Evolutionary conservation across 37 sponge, comb jelly and placozoan species (phyloP), one percentile per base, ranked within the genome.

Genomic region (Hexactinellida sp.): DNA sequence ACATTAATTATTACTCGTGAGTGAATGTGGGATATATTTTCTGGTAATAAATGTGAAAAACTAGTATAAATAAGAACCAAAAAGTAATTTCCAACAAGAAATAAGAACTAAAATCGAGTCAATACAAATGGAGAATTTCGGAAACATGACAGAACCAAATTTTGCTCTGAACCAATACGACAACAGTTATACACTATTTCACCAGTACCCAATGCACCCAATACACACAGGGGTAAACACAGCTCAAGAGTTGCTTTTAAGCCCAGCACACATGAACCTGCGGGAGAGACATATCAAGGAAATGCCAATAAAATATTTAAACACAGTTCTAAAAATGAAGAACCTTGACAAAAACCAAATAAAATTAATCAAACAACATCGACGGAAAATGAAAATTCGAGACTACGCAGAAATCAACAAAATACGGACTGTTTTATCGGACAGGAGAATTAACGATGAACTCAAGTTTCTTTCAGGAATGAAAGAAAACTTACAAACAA

Each of bases 241-340:
- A 21, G 34, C 25, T 10, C 21, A 10, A 25, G 76, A n/a, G 5
- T 10, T 63, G 76, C 76, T 63, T 7, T 3, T 63, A 32, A 63
- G 76, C 13, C 76, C 76, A 23, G 34, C 5, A n/a, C 13, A 63
- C 13, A 3, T 63, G 76, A 63, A 63, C 34, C 76, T 63, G 13
- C 25, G 30, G 13, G 76, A 63, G 28, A 10, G 13, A 7, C 76
- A 63, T 23, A 63, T 63, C 25, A 63, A 63, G 76, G 76, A 63
- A 63, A 63, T 63, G 76, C 76, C 76, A n/a, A 63, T 63, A 63
- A 63, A 63, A n/a, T 63, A 63, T n/a, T 23, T 63, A 10, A 63
- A 63, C 76, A 63, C 76, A 63, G 76, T 63, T 63, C 34, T 63
- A 28, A 63, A 63, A n/a, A 63, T 63, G 76, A 63, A 63, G 34